These are phyloP conservation scores for Volucella zonaria DNA, from an alignment of 2,888 invertebrate genomes.

Conservation along the genomic window DNA sequence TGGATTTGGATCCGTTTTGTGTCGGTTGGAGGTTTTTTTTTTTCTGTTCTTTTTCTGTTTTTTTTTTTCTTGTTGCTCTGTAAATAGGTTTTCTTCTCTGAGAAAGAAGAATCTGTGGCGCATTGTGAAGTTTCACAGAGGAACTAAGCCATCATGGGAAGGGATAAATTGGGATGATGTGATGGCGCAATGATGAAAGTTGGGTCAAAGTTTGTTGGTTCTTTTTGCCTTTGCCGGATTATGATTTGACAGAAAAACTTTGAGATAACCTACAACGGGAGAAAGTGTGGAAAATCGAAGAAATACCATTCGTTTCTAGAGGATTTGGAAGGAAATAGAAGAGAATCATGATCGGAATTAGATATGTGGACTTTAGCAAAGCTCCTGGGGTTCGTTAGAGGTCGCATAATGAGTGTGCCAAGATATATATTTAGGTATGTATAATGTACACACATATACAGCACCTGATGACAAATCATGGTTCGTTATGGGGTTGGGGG, in stretches of 20 bases:
- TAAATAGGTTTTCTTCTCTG: conserved; percentile 48
- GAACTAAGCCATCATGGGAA: conserved; percentile 60
- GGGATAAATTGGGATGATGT: conserved; percentile 63
- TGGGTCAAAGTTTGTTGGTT: conserved; percentile 55
- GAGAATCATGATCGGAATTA: conserved; percentile 67
- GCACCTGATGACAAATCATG: conserved; percentile 58
- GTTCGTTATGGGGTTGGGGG: neutral
- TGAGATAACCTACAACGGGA: conserved; percentile 13
- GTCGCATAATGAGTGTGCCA: too few species aligned
- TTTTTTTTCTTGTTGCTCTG: conserved; percentile 37
- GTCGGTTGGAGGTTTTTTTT: too few species aligned
- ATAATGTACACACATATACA: conserved; percentile 22
- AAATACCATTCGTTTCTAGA: conserved; percentile 64
- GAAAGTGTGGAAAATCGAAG: conserved; percentile 48
- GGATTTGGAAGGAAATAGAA: conserved; percentile 55
- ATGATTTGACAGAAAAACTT: conserved; percentile 56
- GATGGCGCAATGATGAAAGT: conserved; percentile 70
- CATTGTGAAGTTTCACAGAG: conserved; percentile 43
- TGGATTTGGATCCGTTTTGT: conserved; percentile 21
- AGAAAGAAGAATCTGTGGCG: conserved; percentile 38
- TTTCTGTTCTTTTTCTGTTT: conserved; percentile 21
- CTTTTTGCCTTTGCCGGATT: conserved; percentile 41
- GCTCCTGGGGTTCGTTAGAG: neutral
- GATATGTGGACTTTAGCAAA: conserved; percentile 39
- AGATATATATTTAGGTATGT: neutral